These are phyloP conservation scores for Xenotilapia caudafasciata DNA, from an alignment of 2,113 vertebrate genomes.

Conservation along the genomic window DNA sequence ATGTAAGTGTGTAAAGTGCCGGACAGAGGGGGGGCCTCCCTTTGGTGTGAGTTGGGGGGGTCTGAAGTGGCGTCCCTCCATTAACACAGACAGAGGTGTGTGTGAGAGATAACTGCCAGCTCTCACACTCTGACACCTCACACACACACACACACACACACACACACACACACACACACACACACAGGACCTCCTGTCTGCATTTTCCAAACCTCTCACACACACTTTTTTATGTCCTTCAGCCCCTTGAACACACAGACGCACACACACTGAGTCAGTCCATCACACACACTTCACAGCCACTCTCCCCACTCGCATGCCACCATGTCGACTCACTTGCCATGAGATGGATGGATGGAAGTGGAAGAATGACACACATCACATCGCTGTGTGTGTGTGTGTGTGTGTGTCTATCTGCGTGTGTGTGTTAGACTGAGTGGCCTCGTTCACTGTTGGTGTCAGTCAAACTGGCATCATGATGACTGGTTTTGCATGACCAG, in stretches of 20 bases:
- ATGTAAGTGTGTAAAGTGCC: conserved; percentile 6
- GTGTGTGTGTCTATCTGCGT: not conserved
- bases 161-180: conserved; percentile 27
- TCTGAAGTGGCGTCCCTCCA: conserved; percentile 66
- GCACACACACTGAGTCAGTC: not conserved
- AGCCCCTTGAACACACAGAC: not conserved
- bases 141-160: conserved; percentile 48
- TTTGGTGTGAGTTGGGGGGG: not conserved
- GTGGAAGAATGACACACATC: not conserved
- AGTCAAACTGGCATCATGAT: conserved; percentile 1
- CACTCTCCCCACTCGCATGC: conserved; percentile 39
- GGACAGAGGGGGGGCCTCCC: conserved; percentile 1
- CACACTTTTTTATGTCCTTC: not conserved
- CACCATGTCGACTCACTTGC: conserved; percentile 50
- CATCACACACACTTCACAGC: conserved; percentile 54
- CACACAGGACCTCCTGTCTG: not conserved
- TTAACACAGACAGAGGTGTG: conserved; percentile 68
- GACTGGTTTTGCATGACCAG: not conserved
- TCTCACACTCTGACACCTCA: conserved; percentile 36
- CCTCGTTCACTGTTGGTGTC: conserved; percentile 14
- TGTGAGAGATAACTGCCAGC: conserved; percentile 59
- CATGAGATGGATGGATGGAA: conserved; percentile 17
- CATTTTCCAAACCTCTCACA: not conserved
- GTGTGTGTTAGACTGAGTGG: not conserved
- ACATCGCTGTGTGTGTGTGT: not conserved